phyloP scores from a whole-genome alignment of 2,888 invertebrate genomes.

The Aleiodes testaceus region DNA sequence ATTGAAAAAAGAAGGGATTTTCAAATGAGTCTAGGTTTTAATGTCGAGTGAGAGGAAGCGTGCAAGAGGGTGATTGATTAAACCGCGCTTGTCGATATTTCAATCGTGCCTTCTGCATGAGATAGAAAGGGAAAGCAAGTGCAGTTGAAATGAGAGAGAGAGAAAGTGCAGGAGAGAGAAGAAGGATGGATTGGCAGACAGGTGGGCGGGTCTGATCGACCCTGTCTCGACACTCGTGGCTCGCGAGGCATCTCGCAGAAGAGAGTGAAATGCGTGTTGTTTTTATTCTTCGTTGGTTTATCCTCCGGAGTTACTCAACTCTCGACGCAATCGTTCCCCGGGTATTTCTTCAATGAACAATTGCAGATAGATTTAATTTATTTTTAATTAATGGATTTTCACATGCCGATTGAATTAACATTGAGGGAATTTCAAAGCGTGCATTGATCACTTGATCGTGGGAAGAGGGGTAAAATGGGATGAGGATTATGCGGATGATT shows the following conservation, averaged over 20 bases:
- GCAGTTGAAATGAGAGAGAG: conserved; percentile 51
- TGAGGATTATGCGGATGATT: conserved; percentile 6
- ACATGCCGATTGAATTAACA: not conserved
- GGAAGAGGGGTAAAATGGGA: not conserved
- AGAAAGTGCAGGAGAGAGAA: not conserved
- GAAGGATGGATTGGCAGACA: conserved; percentile 29
- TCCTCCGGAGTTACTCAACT: conserved; percentile 15
- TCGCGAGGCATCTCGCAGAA: conserved; percentile 59
- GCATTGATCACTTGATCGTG: conserved; percentile 5
- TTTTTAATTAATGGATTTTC: no score
- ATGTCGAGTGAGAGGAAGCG: conserved; percentile 37
- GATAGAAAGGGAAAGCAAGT: conserved; percentile 50
- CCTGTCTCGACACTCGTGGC: conserved; percentile 55
- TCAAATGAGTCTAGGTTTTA: conserved; percentile 26
- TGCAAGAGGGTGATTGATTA: conserved; percentile 42
- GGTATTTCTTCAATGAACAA: not conserved
- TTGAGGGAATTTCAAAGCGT: conserved; percentile 17
- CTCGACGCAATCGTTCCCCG: not conserved
- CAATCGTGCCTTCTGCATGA: conserved; percentile 46
- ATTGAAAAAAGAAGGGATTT: not conserved
- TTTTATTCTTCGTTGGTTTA: conserved; percentile 26
- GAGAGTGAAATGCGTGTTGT: conserved; percentile 58
- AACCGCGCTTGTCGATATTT: conserved; percentile 42
- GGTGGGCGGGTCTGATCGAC: conserved; percentile 54
- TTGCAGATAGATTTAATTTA: no score